Percentiles rank a stretch among this genome's conserved stretches.
Conservation (phyloP, 1,140 invertebrate species). For the Nebria ingens region DNA sequence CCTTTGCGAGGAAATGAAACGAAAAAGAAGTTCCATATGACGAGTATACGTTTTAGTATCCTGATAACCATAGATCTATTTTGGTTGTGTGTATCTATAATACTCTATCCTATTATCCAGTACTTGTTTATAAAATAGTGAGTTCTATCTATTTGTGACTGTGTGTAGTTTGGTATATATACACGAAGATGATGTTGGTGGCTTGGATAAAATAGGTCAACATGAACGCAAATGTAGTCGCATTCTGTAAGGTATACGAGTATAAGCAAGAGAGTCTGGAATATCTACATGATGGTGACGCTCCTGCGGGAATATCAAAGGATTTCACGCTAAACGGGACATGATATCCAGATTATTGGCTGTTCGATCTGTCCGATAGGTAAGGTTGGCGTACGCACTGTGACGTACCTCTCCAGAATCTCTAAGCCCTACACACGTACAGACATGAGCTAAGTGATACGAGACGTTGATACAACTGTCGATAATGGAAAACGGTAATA, state of each 20-base stretch:
- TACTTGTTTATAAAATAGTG: too few relatives aligned
- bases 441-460: too few relatives aligned
- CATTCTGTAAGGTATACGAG: neutral
- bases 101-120: too few relatives aligned
- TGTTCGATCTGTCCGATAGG: neutral
- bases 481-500: too few relatives aligned
- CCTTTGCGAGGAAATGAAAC: too few relatives aligned
- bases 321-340: conserved; percentile 7
- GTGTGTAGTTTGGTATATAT: too few relatives aligned
- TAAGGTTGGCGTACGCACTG: neutral
- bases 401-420: neutral
- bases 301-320: neutral
- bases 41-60: too few relatives aligned
- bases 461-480: too few relatives aligned
- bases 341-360: neutral
- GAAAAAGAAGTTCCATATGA: too few relatives aligned
- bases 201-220: neutral
- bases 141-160: too few relatives aligned
- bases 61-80: too few relatives aligned
- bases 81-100: too few relatives aligned
- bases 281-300: neutral
- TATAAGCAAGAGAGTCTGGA: neutral
- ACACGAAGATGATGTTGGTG: neutral
- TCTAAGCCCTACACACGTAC: neutral
- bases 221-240: neutral